phyloP scores from a whole-genome alignment of 2,888 invertebrate species.

The Aleiodes leptofemur region DNA sequence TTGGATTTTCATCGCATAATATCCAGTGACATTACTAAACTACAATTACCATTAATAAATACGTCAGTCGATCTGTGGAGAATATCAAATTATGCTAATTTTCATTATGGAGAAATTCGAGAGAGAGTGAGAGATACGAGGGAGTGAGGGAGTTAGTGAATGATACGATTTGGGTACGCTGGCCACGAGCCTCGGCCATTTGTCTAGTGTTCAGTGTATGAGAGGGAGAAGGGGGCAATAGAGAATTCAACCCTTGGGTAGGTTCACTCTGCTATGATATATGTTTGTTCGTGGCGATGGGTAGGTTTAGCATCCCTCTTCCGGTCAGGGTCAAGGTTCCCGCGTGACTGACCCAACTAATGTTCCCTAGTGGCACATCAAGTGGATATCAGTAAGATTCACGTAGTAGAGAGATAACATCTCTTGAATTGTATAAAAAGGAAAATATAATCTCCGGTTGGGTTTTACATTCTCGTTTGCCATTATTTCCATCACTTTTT shows the following conservation, averaged over 20 bases:
- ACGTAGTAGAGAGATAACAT: too few species aligned
- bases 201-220: conserved; percentile 52
- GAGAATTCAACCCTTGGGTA: conserved; percentile 25
- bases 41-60: conserved; percentile 62
- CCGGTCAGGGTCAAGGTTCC: conserved; percentile 63
- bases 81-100: conserved; percentile 69
- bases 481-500: too few species aligned
- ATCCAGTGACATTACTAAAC: conserved; percentile 33
- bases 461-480: too few species aligned
- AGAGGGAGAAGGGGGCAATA: conserved; percentile 10
- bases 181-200: conserved; percentile 57
- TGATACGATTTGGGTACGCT: conserved; percentile 64
- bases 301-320: conserved; percentile 49
- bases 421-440: too few species aligned
- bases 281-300: conserved; percentile 36
- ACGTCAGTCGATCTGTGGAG: conserved; percentile 58
- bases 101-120: conserved; percentile 24
- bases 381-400: not conserved
- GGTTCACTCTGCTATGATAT: conserved; percentile 33
- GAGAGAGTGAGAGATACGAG: not conserved
- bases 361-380: conserved; percentile 14
- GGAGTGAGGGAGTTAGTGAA: conserved; percentile 52
- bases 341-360: conserved; percentile 18
- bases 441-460: too few species aligned
- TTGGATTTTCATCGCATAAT: conserved; percentile 16